Percentiles rank a stretch among this genome's conserved stretches.
phyloP scores from a whole-genome alignment of 2,888 invertebrate species.

The Andrena dorsata region DNA sequence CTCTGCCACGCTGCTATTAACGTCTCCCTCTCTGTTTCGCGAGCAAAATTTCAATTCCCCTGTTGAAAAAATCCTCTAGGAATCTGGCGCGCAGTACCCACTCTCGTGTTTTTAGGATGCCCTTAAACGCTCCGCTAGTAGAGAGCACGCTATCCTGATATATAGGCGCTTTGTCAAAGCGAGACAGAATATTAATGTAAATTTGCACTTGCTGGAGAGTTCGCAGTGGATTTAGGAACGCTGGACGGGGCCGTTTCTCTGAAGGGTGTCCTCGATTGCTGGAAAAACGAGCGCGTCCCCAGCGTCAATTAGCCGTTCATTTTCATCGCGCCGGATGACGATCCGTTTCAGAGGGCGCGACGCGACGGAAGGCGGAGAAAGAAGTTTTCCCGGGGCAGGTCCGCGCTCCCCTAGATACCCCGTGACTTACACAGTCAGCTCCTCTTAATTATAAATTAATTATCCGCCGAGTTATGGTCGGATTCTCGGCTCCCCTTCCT shows the following conservation, averaged over 20 bases:
- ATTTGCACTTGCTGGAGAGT: no score
- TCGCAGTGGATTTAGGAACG: background rate
- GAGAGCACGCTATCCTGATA: no score
- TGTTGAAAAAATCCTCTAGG: no score
- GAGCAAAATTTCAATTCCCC: no score
- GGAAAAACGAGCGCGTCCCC: constrained; percentile 5
- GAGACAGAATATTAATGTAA: no score
- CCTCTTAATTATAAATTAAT: constrained; percentile 76
- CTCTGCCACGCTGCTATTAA: no score
- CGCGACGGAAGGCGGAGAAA: background rate
- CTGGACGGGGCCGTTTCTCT: background rate
- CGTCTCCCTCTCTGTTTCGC: no score
- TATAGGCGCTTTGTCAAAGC: no score
- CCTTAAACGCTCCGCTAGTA: no score
- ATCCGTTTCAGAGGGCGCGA: constrained; percentile 7
- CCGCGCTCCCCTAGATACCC: constrained; percentile 17
- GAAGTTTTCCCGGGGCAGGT: constrained; percentile 13
- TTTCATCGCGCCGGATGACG: constrained; percentile 32
- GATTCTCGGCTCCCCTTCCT: constrained; percentile 57
- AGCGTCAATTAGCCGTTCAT: constrained; percentile 47
- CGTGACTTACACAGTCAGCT: constrained; percentile 43
- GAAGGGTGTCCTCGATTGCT: constrained; percentile 9
- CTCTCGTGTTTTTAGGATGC: no score
- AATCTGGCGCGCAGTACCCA: no score
- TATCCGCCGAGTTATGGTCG: constrained; percentile 68